Base-by-base conservation (phyloP, 2,888 invertebrate species). In the Metellina segmentata region DNA sequence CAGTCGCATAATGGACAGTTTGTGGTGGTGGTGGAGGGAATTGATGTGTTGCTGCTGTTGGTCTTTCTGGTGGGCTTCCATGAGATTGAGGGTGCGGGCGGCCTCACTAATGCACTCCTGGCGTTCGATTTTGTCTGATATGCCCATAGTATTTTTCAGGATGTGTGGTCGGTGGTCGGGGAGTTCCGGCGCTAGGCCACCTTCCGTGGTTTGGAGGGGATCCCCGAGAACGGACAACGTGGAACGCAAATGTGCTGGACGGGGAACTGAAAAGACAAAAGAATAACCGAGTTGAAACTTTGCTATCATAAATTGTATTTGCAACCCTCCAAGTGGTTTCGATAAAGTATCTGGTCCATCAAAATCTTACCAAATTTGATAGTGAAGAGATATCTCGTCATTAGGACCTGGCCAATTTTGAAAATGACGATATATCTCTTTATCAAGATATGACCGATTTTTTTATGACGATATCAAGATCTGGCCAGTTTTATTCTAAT, bases 21-120 rank as follows among this genome's bases (percentile, higher is more conserved):
- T 88, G 61, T 88, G 91, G 34, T 87, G 87, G 16, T 81, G 86
- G 77, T 87, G 75, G 49, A 74, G 81, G 16, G 70, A 82, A 34
- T 86, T 71, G 20, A 19, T 72, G 20, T 69, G 71, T 11, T 72
- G 91, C n/a, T 77, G 87, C 51, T 86, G 72, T 13, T 91, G 83
- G 6, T 89, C 85, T 48, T 89, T 85, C 70, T 85, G 90, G 51
- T 81, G 85, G 69, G 78, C 85, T 72, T 91, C 91, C 89, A 92
- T 92, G 78, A 92, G 88, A 19, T 89, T 89, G 71, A 92, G 86
- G 72, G 92, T 92, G 61, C 92, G 89, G 71, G 92, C 92, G 69
- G 89, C 92, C 81, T 92, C 92, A 82, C 92, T 89, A 61, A 92
- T 89, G 85, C 92, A 92, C 91, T 91, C 91, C 87, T 87, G 91